Evolutionary conservation across 2,113 vertebrate genomes (phyloP), one percentile per base, ranked within the genome.

Genomic region (Hassar affinis): DNA sequence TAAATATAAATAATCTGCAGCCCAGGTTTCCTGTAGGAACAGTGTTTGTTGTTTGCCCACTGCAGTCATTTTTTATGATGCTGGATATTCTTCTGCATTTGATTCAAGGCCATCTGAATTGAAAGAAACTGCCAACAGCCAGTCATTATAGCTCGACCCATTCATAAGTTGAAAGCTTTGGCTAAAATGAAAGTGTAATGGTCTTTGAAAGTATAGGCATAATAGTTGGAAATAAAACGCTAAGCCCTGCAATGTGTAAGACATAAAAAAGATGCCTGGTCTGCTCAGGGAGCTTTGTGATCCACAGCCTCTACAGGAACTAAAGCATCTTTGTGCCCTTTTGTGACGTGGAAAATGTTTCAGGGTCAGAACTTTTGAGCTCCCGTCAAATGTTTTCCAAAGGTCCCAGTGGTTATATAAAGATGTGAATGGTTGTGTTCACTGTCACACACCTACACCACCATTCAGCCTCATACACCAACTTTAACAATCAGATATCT

Each of bases 1-100:
- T n/a, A n/a, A n/a, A n/a, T n/a, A n/a, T 79, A 71, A 57, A 76
- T 47, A 82, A 86, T 64, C 80, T 78, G 49, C 49, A 38, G 12
- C 62, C 56, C 64, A n/a, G 42, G 78, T 71, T 56, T 57, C 14
- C 35, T 62, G n/a, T n/a, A 72, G 49, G 20, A 74, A 79, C n/a
- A 30, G 38, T 45, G 22, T 59, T 82, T 82, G 4, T 49, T 71
- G 33, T 62, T 45, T 27, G 33, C 38, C 54, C 56, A 51, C 66
- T 81, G 25, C 25, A 71, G 15, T 9, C 33, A 57, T 71, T 82
- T 66, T 49, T 33, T 15, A 75, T 62, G 27, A 15, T 17, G 42
- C 56, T 25, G 3, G 27, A 51, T n/a, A 61, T 62, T 47, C n/a
- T 30, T 35, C 45, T n/a, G 12, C 42, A 9, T 35, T 47, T 62